Conservation (phyloP, 92 coral and sea anemone genomes). For the Heteractis magnifica region DNA sequence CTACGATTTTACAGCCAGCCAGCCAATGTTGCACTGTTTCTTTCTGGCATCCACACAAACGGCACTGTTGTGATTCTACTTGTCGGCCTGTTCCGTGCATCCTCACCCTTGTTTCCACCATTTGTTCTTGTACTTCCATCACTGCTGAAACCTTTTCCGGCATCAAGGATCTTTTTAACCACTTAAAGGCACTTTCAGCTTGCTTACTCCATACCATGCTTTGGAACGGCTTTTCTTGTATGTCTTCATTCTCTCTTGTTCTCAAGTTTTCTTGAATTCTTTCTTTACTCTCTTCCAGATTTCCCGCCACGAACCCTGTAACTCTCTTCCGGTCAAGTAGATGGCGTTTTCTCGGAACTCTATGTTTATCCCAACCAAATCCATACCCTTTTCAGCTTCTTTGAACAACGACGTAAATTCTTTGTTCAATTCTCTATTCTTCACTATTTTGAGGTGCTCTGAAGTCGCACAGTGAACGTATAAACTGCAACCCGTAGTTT, state of each 20-base stretch:
- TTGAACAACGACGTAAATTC: neutral
- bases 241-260: slow-evolving; percentile 4
- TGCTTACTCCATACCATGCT: slow-evolving; percentile 17
- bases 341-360: slow-evolving; percentile 13
- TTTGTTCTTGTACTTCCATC: neutral
- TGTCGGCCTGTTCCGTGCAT: slow-evolving; percentile 12
- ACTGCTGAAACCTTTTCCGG: slow-evolving; percentile 2
- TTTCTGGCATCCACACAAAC: slow-evolving; percentile 11
- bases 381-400: neutral
- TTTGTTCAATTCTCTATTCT: slow-evolving; percentile 11
- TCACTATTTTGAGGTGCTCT: slow-evolving; percentile 13
- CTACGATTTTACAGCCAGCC: slow-evolving; percentile 7
- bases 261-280: slow-evolving; percentile 9
- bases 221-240: slow-evolving; percentile 5
- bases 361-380: slow-evolving; percentile 3
- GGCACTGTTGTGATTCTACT: slow-evolving; percentile 9
- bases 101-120: slow-evolving; percentile 4
- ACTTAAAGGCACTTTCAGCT: neutral
- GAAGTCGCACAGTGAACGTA: neutral
- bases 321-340: slow-evolving; percentile 6
- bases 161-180: neutral
- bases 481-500: slow-evolving; percentile 11
- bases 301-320: neutral
- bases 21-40: slow-evolving; percentile 26
- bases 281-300: neutral